Base-by-base conservation (phyloP, 2,797 vertebrate species). In the Cuniculus paca region DNA sequence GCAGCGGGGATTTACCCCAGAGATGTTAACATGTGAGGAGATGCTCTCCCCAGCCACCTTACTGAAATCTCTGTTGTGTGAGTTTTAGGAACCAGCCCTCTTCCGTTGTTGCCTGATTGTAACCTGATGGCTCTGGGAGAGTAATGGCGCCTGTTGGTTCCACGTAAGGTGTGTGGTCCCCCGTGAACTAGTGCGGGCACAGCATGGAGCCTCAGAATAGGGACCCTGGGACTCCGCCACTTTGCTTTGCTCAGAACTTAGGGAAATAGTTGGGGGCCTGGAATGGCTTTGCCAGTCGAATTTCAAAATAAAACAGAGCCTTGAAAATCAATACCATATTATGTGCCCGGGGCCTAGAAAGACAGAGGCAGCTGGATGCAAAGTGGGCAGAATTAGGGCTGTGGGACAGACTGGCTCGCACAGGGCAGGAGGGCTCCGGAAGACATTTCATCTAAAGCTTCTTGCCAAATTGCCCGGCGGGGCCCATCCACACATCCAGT, bases 51-150 rank as follows among this genome's bases (percentile, higher is more conserved):
- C n/a, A 7, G 90, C 54, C 31, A 17, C 65, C 61, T 85, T 34
- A 26, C 56, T 86, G 77, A 91, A 89, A 36, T 95, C n/a, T 56
- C 85, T 50, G 45, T 65, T 90, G n/a, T 10, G 10, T 61, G 58
- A 87, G 78, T 94, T 88, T 60, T 34, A 93, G 68, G 74, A 54
- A 94, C 61, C 22, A 22, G 11, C 45, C 50, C 13, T 77, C 54
- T 96, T 74, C 42, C 81, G 0, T 94, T 95, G 95, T 94, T 28
- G 80, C 75, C 52, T 90, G 56, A 94, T 95, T 92, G 65, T 56
- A 90, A 91, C 92, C 31, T 83, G 42, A 72, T 39, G 34, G 65
- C 65, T 60, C 70, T 48, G 50, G 65, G 52, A 85, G 84, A 79
- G 42, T 48, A 65, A 65, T 78, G 77, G n/a, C 86, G 68, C 68